Percentiles rank a stretch among this genome's conserved stretches.
These are phyloP conservation scores for Malacosoma neustria DNA, from an alignment of 2,888 invertebrate genomes.

Conservation along the genomic window DNA sequence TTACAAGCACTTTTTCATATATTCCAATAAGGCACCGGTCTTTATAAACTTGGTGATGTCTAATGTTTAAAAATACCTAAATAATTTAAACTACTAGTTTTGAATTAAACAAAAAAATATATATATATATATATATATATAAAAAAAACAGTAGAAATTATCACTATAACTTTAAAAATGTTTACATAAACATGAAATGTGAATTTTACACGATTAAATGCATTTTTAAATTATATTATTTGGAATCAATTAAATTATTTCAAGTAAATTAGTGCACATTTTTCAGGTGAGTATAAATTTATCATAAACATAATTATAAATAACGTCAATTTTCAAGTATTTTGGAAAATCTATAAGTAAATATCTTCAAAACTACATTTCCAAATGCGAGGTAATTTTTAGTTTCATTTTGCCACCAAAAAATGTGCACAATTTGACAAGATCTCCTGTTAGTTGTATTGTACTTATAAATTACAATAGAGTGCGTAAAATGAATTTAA, in stretches of 20 bases:
- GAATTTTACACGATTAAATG: no score
- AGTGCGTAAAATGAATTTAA: constrained; percentile 13
- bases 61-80: no score
- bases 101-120: no score
- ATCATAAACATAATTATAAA: constrained; percentile 48
- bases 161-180: no score
- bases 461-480: constrained; percentile 23
- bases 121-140: no score
- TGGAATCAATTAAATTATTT: no score
- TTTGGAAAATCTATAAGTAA: constrained; percentile 62
- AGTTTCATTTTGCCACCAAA: constrained; percentile 51
- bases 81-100: no score
- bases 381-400: constrained; percentile 74
- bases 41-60: constrained; percentile 18
- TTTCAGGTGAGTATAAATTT: constrained; percentile 38
- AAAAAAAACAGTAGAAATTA: no score
- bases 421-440: constrained; percentile 41
- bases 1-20: constrained; percentile 15
- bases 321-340: constrained; percentile 55
- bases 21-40: constrained; percentile 27
- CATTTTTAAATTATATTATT: no score
- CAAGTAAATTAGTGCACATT: constrained; percentile 45
- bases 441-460: constrained; percentile 65
- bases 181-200: no score
- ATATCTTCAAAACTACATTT: constrained; percentile 70